Evolutionary conservation across 2,888 invertebrate genomes (phyloP).

Genomic region (Scaptomyza cyrtandrae): DNA sequence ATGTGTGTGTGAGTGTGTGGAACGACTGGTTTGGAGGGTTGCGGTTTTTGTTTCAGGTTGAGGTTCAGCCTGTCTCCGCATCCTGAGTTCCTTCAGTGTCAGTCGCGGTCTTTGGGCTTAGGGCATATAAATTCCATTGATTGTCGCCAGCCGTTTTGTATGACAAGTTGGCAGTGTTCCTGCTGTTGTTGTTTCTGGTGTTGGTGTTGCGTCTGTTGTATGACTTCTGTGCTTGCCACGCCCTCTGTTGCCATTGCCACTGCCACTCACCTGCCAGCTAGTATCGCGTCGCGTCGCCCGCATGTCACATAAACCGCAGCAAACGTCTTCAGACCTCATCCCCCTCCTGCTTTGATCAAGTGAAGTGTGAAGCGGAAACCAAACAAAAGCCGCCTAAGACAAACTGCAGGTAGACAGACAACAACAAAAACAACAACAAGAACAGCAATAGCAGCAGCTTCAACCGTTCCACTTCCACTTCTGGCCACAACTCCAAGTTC

Average conservation of each 20-base stretch:
- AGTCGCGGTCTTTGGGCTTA: slow-evolving; percentile 4
- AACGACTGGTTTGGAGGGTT: slow-evolving; percentile 17
- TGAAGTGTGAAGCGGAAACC: slow-evolving; percentile 81
- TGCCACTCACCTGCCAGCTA: slow-evolving; percentile 77
- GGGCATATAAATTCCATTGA: slow-evolving; percentile 75
- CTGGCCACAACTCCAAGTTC: slow-evolving; percentile 3
- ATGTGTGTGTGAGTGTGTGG: slow-evolving; percentile 6
- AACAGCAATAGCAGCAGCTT: slow-evolving; percentile 1
- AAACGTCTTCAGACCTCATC: slow-evolving; percentile 14
- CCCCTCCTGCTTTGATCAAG: slow-evolving; percentile 43
- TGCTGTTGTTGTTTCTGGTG: slow-evolving; percentile 35
- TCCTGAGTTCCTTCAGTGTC: slow-evolving; percentile 17
- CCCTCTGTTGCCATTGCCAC: slow-evolving; percentile 31
- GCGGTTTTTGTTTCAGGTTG: slow-evolving; percentile 25
- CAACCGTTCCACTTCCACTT: slow-evolving; percentile 29
- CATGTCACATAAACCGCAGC: slow-evolving; percentile 79
- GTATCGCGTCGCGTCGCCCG: slow-evolving; percentile 59
- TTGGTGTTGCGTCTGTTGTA: slow-evolving; percentile 61
- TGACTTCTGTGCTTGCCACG: slow-evolving; percentile 74
- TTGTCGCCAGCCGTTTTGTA: slow-evolving; percentile 77
- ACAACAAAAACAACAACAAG: no score
- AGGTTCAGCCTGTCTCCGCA: slow-evolving; percentile 29
- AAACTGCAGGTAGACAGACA: slow-evolving; percentile 65
- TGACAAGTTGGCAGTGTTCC: slow-evolving; percentile 68
- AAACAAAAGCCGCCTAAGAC: slow-evolving; percentile 77